Evolutionary conservation across 2,888 invertebrate species (phyloP).

Genomic region (Bruchidius siliquastri): DNA sequence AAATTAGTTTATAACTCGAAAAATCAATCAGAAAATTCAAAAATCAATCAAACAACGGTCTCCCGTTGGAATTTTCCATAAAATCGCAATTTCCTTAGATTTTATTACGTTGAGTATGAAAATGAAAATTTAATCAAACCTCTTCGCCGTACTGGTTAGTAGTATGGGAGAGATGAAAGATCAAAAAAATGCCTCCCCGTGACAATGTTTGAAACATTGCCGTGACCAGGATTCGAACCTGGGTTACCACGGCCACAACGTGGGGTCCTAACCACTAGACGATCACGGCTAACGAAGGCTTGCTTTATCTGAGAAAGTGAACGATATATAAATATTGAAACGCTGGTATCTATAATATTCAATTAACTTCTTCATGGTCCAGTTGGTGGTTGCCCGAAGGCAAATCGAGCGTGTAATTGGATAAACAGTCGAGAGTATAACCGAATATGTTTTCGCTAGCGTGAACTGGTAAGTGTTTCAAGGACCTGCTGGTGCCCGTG

Average conservation of each 20-base stretch:
- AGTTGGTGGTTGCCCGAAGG: neutral
- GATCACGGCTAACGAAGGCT: constrained; percentile 37
- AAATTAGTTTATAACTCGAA: too few species aligned
- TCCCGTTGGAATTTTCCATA: too few species aligned
- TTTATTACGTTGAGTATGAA: too few species aligned
- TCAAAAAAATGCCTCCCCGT: neutral
- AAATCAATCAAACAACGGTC: too few species aligned
- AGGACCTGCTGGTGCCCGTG: neutral
- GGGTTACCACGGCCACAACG: constrained; percentile 61
- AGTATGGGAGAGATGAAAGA: too few species aligned
- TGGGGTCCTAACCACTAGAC: constrained; percentile 50
- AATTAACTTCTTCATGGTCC: neutral
- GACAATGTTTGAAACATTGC: constrained; percentile 28
- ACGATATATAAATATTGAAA: neutral
- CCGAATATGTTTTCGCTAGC: neutral
- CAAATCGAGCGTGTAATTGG: neutral
- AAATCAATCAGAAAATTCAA: too few species aligned
- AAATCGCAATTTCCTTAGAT: too few species aligned
- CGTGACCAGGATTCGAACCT: constrained; percentile 59
- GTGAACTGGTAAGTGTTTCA: neutral
- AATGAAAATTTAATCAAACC: too few species aligned
- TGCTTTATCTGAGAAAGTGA: neutral
- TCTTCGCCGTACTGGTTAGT: too few species aligned
- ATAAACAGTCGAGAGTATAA: neutral
- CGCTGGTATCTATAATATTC: neutral